phyloP scores from a whole-genome alignment of 2,113 vertebrate genomes.

The Camelus dromedarius region DNA sequence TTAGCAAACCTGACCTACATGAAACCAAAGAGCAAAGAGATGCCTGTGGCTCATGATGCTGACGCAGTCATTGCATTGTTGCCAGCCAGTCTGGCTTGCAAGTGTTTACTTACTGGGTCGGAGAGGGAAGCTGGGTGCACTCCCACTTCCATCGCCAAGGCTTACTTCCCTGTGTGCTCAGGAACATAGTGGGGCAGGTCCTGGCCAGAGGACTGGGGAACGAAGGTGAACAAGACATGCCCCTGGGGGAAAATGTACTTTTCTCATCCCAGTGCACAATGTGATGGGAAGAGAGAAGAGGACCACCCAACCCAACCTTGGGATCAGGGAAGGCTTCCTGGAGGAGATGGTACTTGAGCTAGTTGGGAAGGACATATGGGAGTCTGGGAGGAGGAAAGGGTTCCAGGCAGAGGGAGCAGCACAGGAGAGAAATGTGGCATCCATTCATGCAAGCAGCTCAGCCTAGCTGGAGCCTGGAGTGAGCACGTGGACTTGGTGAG shows the following conservation, averaged over 20 bases:
- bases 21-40: constrained; percentile 46
- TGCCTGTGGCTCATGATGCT: neutral
- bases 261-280: neutral
- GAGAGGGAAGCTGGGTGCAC: neutral
- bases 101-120: neutral
- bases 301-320: neutral
- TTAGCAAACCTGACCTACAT: neutral
- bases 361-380: neutral
- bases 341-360: neutral
- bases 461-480: neutral
- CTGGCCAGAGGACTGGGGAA: neutral
- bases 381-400: neutral
- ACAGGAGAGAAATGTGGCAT: neutral
- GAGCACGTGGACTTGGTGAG: accelerated
- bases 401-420: neutral
- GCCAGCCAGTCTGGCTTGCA: neutral
- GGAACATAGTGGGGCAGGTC: neutral
- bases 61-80: neutral
- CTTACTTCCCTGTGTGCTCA: neutral
- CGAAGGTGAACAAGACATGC: neutral
- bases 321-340: neutral
- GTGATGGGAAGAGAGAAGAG: neutral
- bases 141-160: neutral
- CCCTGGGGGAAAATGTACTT: neutral
- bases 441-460: neutral